Conservation (phyloP, 1,140 invertebrate genomes). For the Asobara japonica region DNA sequence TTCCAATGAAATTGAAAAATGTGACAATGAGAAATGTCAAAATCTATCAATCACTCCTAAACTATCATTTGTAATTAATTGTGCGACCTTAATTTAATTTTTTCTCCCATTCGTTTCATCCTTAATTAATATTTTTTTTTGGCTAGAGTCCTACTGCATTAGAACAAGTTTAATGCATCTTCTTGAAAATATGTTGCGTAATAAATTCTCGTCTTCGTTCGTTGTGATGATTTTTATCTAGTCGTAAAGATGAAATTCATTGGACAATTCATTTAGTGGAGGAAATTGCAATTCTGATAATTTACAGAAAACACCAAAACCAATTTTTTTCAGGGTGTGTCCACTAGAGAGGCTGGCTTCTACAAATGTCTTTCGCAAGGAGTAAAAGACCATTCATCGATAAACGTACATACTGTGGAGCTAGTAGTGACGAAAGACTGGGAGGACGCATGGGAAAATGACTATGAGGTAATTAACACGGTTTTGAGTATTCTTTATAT, state of each 20-base stretch:
- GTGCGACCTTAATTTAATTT: too few relatives aligned
- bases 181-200: not conserved
- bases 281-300: too few relatives aligned
- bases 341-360: slow-evolving; percentile 70
- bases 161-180: not conserved
- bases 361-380: slow-evolving; percentile 74
- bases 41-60: too few relatives aligned
- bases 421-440: slow-evolving; percentile 69
- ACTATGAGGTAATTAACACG: slow-evolving; percentile 63
- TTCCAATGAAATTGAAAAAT: too few relatives aligned
- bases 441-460: slow-evolving; percentile 58
- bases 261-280: not conserved
- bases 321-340: slow-evolving; percentile 61
- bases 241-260: not conserved
- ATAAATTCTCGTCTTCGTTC: not conserved
- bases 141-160: too few relatives aligned
- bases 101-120: too few relatives aligned
- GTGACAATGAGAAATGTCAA: too few relatives aligned
- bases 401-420: slow-evolving; percentile 69
- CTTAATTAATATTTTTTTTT: too few relatives aligned
- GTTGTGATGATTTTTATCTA: not conserved
- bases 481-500: not conserved
- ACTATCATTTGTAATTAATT: too few relatives aligned
- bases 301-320: not conserved
- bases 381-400: slow-evolving; percentile 63